Percentiles rank a stretch among this genome's conserved stretches.
Evolutionary conservation across 2,113 vertebrate genomes (phyloP).

Genomic region (Muntiacus reevesi): DNA sequence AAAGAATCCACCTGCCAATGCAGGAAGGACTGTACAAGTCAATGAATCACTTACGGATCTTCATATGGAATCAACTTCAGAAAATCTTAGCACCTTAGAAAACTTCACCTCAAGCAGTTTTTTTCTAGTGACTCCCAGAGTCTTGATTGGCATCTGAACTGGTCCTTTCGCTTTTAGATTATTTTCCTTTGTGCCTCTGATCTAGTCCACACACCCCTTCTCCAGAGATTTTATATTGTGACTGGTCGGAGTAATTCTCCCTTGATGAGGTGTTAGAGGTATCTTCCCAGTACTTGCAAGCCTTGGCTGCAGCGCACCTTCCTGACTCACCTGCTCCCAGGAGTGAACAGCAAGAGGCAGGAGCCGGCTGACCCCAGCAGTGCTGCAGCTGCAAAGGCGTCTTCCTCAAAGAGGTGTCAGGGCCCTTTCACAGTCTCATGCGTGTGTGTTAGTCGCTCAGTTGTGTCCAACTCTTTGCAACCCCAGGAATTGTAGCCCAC

Average conservation of each 20-base stretch:
- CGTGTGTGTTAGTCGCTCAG: neutral
- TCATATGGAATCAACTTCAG: neutral
- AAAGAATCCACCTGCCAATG: neutral
- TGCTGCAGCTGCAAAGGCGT: neutral
- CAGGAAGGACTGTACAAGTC: neutral
- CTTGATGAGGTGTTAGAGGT: neutral
- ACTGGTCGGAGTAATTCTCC: neutral
- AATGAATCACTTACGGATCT: neutral
- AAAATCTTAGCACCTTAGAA: neutral
- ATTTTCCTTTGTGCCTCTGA: neutral
- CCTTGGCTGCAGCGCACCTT: neutral
- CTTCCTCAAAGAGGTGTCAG: neutral
- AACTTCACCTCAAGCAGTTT: neutral
- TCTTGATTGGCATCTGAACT: neutral
- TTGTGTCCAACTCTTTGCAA: neutral
- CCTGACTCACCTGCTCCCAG: neutral
- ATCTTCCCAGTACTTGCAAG: neutral
- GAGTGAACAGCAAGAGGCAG: neutral
- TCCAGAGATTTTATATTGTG: neutral
- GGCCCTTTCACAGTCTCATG: neutral
- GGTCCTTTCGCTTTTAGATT: neutral
- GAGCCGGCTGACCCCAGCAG: neutral
- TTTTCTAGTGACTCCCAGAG: neutral
- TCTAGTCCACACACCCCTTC: neutral
- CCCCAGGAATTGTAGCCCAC: neutral